Evolutionary conservation across 2,113 vertebrate species (phyloP), one percentile per base, ranked within the genome.

Genomic region (Prionailurus bengalensis): DNA sequence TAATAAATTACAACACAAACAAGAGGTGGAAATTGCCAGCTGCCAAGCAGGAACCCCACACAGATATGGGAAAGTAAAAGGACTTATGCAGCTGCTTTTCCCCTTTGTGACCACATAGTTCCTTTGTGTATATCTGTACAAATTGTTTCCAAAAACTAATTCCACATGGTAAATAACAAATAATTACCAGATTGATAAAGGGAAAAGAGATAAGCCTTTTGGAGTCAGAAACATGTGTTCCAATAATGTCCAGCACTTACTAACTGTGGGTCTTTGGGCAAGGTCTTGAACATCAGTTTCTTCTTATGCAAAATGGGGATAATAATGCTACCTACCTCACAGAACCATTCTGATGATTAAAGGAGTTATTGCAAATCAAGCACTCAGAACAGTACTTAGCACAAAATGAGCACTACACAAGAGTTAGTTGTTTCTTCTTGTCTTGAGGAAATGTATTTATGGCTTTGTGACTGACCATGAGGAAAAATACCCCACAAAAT

Each of bases 131-230:
- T 81, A 63, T 51, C 23, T 81, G 31, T 55, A 71, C 31, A 76
- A 45, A 39, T 81, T 7, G 84, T 88, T 96, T 91, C 88, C 84
- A 39, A 82, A 97, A 94, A 58, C 65, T 31, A 92, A 95, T 45
- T 76, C 63, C 53, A 93, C 58, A 19, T 17, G 6, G 51, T 84
- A 39, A 88, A 91, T 51, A 91, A 68, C 15, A 80, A 94, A 94
- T 65, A 93, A 85, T 13, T 68, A 65, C 13, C 83, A 71, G n/a
- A 74, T 0, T 74, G n/a, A 84, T 53, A 36, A 39, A 45, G 45
- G 19, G 27, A 27, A 79, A 53, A 88, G 27, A 53, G 14, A 66
- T 45, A 73, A 79, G 42, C 14, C 80, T 85, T 90, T 70, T 9
- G 7, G 70, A 89, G 74, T 78, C 71, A 92, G 82, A 84, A 78